Conservation (phyloP, 2,113 vertebrate species). For the Australoheros scitulus region DNA sequence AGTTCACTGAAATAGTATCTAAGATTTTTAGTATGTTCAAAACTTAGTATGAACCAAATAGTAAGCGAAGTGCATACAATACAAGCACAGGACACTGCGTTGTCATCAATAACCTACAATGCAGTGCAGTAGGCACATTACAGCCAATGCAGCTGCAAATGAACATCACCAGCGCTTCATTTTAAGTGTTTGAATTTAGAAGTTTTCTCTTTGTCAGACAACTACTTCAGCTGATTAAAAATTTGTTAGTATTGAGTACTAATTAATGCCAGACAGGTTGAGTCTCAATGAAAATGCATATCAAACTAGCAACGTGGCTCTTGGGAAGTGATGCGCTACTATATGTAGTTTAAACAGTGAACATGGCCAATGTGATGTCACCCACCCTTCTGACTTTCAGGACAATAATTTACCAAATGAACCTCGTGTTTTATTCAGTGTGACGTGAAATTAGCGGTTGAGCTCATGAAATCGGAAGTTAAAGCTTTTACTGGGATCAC, state of each 20-base stretch:
- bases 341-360: accelerated
- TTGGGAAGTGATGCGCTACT: too few relatives aligned
- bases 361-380: neutral
- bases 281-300: too few relatives aligned
- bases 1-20: neutral
- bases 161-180: too few relatives aligned
- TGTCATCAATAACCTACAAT: neutral
- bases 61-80: neutral
- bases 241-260: too few relatives aligned
- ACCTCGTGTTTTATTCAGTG: neutral
- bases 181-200: too few relatives aligned
- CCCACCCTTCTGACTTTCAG: neutral
- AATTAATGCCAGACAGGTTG: too few relatives aligned
- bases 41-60: too few relatives aligned
- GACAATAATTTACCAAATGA: neutral
- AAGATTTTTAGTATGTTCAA: neutral
- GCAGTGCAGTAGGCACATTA: too few relatives aligned
- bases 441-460: neutral
- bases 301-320: too few relatives aligned
- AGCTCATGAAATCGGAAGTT: neutral
- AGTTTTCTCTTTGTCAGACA: too few relatives aligned
- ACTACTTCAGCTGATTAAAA: too few relatives aligned
- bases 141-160: too few relatives aligned
- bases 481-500: neutral
- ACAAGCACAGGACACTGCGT: neutral